Evolutionary conservation across 1,140 invertebrate species (phyloP).

Genomic region (Panagrolaimus sp.): DNA sequence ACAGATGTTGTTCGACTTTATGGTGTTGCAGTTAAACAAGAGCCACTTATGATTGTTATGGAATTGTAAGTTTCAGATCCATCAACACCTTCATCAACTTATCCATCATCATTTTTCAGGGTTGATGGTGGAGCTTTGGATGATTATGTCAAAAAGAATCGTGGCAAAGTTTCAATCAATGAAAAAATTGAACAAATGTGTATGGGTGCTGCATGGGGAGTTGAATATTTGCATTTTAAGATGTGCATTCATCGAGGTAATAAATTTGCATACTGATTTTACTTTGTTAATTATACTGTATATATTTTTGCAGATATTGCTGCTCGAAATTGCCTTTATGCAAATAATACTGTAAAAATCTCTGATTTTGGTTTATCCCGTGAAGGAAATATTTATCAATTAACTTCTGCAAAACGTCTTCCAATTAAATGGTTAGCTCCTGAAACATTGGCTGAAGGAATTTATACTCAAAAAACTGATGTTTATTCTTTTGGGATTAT

Average conservation of each 20-base stretch:
- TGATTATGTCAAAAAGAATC: conserved; percentile 14
- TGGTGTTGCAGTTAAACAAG: conserved; percentile 34
- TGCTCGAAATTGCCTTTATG: conserved; percentile 31
- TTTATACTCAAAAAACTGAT: conserved; percentile 35
- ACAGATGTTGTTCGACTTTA: conserved; percentile 20
- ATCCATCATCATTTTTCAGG: conserved; percentile 4
- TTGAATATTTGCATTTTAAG: conserved; percentile 32
- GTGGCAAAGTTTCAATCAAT: neutral
- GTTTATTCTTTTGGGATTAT: conserved; percentile 29
- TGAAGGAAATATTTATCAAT: conserved; percentile 24
- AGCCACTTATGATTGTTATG: conserved; percentile 40
- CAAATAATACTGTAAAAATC: conserved; percentile 28
- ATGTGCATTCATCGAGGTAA: neutral
- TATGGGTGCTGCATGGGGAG: conserved; percentile 26
- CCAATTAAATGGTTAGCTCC: conserved; percentile 39
- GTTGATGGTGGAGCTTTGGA: conserved; percentile 21
- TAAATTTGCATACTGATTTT: neutral
- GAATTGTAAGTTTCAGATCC: neutral
- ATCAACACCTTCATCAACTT: neutral
- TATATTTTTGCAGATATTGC: conserved; percentile 31
- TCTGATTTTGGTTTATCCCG: conserved; percentile 32
- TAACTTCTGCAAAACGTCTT: conserved; percentile 18
- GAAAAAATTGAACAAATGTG: conserved; percentile 28
- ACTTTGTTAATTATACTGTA: neutral
- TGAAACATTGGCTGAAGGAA: conserved; percentile 18